Evolutionary conservation across 2,113 vertebrate species (phyloP).

Genomic region (Aphyosemion australe): DNA sequence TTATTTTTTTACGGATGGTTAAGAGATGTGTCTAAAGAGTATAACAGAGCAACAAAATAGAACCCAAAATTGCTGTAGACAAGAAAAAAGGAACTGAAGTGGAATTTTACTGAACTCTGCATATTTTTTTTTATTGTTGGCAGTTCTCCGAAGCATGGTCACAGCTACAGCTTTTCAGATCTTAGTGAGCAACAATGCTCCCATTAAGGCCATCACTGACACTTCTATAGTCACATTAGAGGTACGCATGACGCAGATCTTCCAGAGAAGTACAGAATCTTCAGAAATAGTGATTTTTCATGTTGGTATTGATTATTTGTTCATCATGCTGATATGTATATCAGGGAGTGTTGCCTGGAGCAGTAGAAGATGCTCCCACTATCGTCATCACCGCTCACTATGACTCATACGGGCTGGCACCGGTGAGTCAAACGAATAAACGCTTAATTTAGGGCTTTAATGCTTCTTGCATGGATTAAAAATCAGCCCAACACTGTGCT

Average conservation of each 20-base stretch:
- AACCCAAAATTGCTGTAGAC: too few relatives aligned
- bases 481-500: background rate
- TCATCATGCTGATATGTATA: constrained; percentile 21
- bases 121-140: constrained; percentile 10
- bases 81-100: background rate
- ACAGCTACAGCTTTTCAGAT: constrained; percentile 82
- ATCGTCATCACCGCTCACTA: constrained; percentile 82
- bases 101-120: background rate
- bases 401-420: constrained; percentile 80
- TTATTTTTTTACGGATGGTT: too few relatives aligned
- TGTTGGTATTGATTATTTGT: background rate
- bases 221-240: constrained; percentile 75
- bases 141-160: constrained; percentile 82
- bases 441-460: background rate
- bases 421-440: constrained; percentile 60
- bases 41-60: background rate
- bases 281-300: background rate
- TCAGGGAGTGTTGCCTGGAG: constrained; percentile 78
- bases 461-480: background rate
- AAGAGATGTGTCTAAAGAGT: too few relatives aligned
- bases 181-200: constrained; percentile 74
- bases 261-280: background rate
- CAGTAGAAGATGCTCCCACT: constrained; percentile 73
- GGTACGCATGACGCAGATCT: constrained; percentile 55
- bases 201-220: constrained; percentile 75